A percentile compares a stretch with the other conserved stretches of the same genome.
Evolutionary conservation across 2,113 vertebrate species (phyloP).

Genomic region (Setophaga kirtlandii): DNA sequence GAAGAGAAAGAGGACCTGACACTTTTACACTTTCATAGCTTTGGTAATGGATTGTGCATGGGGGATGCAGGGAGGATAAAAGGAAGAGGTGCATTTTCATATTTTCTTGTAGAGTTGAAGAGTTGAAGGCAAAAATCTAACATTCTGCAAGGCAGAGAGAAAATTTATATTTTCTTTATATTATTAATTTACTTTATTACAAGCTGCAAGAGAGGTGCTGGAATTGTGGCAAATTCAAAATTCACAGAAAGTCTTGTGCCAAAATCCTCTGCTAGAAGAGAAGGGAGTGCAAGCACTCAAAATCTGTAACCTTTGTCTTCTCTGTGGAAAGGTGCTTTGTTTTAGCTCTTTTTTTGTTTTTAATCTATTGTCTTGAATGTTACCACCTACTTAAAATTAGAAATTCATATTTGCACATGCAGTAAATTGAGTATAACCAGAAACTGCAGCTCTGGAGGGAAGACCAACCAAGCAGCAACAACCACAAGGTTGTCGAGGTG

Average conservation of each 20-base stretch:
- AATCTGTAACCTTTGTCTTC: not conserved
- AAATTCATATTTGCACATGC: not conserved
- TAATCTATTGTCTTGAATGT: not conserved
- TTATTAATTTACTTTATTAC: not conserved
- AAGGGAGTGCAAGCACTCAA: not conserved
- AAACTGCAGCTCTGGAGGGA: not conserved
- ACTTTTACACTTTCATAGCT: not conserved
- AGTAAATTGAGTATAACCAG: not conserved
- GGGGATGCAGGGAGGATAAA: not conserved
- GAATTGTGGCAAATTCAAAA: not conserved
- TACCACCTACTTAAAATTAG: not conserved
- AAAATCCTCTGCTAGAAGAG: not conserved
- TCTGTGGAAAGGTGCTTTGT: not conserved
- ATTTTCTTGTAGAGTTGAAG: not conserved
- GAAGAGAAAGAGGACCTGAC: not conserved
- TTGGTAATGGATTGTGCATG: not conserved
- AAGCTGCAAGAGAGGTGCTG: not conserved
- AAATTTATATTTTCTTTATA: not conserved
- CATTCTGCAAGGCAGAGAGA: not conserved
- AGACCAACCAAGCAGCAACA: not conserved
- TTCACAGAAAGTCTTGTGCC: not conserved
- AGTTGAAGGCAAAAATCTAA: not conserved
- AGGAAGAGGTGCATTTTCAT: not conserved
- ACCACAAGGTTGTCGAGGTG: not conserved
- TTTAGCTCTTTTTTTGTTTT: not conserved